These are phyloP conservation scores for Gnathonemus longibarbis DNA, from an alignment of 2,113 vertebrate species.

Conservation along the genomic window DNA sequence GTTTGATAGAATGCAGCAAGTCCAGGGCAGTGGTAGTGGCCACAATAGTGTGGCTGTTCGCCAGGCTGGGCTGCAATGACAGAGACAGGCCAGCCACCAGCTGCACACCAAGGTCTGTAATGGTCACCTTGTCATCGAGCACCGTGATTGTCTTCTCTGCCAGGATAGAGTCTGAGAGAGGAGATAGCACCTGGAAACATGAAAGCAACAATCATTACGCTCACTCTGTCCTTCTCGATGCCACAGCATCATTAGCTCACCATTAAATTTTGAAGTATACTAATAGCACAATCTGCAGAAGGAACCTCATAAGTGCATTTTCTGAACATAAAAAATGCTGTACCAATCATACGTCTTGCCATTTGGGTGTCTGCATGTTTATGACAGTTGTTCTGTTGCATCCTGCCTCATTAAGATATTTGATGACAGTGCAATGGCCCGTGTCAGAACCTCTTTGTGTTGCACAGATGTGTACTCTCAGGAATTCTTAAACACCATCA, in stretches of 20 bases:
- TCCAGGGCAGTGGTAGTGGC: constrained; percentile 74
- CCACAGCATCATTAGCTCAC: not conserved
- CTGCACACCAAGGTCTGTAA: constrained; percentile 81
- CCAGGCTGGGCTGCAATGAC: constrained; percentile 68
- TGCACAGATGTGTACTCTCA: not conserved
- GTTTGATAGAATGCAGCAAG: constrained; percentile 71
- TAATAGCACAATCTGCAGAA: not conserved
- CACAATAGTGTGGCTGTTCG: constrained; percentile 67
- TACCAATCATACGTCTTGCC: not conserved
- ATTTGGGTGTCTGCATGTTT: not conserved
- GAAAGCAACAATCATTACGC: not conserved
- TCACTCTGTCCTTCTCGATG: not conserved
- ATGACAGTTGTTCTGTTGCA: not conserved
- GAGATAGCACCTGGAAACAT: constrained; percentile 76
- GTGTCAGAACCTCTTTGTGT: not conserved
- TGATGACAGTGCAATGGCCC: not conserved
- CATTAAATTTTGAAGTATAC: not conserved
- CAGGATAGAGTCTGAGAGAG: constrained; percentile 89
- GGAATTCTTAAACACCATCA: not conserved
- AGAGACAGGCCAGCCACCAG: constrained; percentile 77
- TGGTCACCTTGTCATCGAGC: constrained; percentile 85
- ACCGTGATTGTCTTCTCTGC: constrained; percentile 92
- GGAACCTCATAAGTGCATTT: not conserved
- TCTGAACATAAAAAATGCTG: not conserved
- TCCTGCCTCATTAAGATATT: not conserved